phyloP scores from a whole-genome alignment of 2,888 invertebrate species.

The Unio pictorum region DNA sequence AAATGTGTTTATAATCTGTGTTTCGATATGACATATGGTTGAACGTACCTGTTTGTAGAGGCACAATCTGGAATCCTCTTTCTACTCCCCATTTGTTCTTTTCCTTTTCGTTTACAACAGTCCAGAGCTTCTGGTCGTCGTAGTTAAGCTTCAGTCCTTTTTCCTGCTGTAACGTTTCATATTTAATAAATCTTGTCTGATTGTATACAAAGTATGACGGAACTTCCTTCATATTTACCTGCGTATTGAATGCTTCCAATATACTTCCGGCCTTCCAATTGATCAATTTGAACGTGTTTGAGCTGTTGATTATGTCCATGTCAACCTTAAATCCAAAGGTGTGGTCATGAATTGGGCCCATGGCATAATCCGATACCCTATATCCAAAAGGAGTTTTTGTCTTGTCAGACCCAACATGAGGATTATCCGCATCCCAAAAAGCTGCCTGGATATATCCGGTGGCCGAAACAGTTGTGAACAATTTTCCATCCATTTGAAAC shows the following conservation, averaged over 20 bases:
- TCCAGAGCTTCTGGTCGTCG: conserved; percentile 25
- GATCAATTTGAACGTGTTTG: conserved; percentile 25
- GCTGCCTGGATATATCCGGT: conserved; percentile 31
- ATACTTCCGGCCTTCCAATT: conserved; percentile 28
- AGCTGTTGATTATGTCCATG: conserved; percentile 21
- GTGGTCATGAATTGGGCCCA: conserved; percentile 32
- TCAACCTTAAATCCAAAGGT: conserved; percentile 37
- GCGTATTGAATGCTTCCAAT: conserved; percentile 9
- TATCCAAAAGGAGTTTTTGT: conserved; percentile 24
- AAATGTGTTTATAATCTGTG: conserved; percentile 4
- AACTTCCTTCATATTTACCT: background rate
- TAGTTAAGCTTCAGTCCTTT: conserved; percentile 19
- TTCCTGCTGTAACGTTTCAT: conserved; percentile 19
- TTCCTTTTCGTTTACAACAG: conserved; percentile 20
- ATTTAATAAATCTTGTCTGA: conserved; percentile 26
- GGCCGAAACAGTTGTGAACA: conserved; percentile 24
- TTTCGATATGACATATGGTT: too few species aligned
- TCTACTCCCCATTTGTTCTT: conserved; percentile 23
- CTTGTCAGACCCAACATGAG: conserved; percentile 11
- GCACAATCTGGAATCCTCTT: conserved; percentile 24
- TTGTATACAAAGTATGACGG: conserved; percentile 27
- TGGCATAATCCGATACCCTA: conserved; percentile 14
- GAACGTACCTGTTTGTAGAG: conserved; percentile 10
- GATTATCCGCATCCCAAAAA: conserved; percentile 28
- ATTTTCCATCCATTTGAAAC: conserved; percentile 34